These are phyloP conservation scores for Acrocephalus kingi DNA, from an alignment of 2,113 vertebrate species.

Conservation along the genomic window DNA sequence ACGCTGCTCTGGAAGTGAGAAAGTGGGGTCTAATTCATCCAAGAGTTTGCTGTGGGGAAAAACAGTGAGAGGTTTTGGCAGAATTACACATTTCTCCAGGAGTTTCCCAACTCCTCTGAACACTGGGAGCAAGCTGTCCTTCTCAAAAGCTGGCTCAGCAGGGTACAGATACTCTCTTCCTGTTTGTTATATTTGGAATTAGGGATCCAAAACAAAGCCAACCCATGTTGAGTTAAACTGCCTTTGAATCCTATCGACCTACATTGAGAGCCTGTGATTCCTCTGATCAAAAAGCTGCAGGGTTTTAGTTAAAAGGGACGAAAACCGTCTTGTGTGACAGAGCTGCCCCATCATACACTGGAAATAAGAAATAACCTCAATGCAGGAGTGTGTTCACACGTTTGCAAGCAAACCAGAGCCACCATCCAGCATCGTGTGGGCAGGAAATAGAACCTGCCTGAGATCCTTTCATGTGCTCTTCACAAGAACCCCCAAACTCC, in stretches of 20 bases:
- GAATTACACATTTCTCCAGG: background rate
- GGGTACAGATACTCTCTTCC: background rate
- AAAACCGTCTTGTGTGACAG: background rate
- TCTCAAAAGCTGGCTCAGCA: background rate
- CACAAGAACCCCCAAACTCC: background rate
- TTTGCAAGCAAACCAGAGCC: background rate
- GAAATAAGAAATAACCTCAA: background rate
- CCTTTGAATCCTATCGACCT: accelerated
- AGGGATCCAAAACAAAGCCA: background rate
- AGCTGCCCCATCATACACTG: background rate
- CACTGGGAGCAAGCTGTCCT: background rate
- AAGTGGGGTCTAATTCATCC: background rate
- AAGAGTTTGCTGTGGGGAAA: background rate
- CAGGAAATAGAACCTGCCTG: background rate
- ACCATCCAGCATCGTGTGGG: background rate
- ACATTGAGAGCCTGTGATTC: background rate
- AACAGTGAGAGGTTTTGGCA: background rate
- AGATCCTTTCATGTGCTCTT: background rate
- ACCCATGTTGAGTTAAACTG: background rate
- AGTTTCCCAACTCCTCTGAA: background rate
- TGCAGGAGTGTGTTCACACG: background rate
- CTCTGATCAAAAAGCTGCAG: background rate
- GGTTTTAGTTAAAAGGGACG: background rate
- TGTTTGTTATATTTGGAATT: background rate
- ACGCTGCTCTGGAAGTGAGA: background rate